phyloP scores from a whole-genome alignment of 92 coral and sea anemone species.

The Metridium senile region DNA sequence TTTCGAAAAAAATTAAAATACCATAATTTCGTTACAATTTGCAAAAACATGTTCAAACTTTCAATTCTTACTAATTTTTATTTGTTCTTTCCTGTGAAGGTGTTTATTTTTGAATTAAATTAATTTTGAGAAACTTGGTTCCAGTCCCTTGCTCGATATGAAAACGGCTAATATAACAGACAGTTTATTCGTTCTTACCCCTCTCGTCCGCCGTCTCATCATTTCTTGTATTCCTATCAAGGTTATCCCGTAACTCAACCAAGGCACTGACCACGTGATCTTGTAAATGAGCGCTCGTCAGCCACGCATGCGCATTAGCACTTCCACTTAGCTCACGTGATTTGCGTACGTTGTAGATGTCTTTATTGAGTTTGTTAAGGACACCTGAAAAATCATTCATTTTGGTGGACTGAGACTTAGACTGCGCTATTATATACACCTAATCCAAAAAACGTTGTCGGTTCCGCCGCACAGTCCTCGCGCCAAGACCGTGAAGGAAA shows the following conservation, averaged over 20 bases:
- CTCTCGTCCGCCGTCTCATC: conserved; percentile 1
- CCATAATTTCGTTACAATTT: too few species aligned
- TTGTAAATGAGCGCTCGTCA: conserved; percentile 77
- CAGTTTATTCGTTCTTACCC: neutral
- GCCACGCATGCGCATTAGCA: conserved; percentile 81
- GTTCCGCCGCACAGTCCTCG: too few species aligned
- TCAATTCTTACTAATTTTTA: too few species aligned
- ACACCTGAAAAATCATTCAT: conserved; percentile 12
- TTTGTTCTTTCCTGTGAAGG: too few species aligned
- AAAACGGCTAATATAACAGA: neutral
- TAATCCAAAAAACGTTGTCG: too few species aligned
- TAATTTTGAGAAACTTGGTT: too few species aligned
- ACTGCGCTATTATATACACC: neutral
- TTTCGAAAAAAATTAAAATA: too few species aligned
- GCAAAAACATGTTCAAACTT: too few species aligned
- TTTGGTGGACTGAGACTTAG: too few species aligned
- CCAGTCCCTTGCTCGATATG: too few species aligned
- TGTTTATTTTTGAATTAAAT: too few species aligned
- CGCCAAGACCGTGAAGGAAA: too few species aligned
- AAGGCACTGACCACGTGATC: conserved; percentile 79
- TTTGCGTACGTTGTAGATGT: conserved; percentile 36
- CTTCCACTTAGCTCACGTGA: conserved; percentile 56
- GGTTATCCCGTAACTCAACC: conserved; percentile 65
- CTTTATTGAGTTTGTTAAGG: conserved; percentile 22
- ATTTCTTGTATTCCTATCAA: conserved; percentile 32